phyloP scores from a whole-genome alignment of 2,113 vertebrate species.

The Microcebus ravelobensis region DNA sequence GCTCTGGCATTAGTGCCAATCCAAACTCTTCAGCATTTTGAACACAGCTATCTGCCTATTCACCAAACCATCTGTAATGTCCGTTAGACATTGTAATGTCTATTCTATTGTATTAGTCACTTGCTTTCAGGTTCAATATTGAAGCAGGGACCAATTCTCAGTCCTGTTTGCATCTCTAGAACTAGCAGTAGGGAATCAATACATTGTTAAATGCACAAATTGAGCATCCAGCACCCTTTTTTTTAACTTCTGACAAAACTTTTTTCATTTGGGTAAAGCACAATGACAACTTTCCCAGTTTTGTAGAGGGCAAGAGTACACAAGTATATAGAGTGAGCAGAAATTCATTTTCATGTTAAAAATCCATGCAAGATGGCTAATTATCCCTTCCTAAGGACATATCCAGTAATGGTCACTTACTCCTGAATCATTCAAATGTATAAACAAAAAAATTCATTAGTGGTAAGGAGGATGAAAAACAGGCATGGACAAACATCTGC shows the following conservation, averaged over 20 bases:
- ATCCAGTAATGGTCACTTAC: neutral
- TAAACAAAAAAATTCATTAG: neutral
- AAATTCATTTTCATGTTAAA: slow-evolving; percentile 34
- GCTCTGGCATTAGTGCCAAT: neutral
- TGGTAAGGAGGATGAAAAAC: neutral
- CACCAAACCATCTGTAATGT: neutral
- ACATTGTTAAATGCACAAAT: neutral
- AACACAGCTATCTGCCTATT: neutral
- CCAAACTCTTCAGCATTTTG: neutral
- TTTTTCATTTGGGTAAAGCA: slow-evolving; percentile 21
- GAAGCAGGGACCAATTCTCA: neutral
- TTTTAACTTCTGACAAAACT: neutral
- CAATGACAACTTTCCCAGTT: neutral
- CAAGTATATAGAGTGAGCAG: neutral
- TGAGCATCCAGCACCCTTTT: neutral
- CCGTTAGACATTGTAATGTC: too few species aligned
- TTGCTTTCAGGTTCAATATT: neutral
- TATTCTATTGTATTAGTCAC: accelerated
- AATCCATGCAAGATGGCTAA: neutral
- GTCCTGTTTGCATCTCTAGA: neutral
- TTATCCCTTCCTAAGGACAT: neutral
- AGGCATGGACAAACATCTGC: neutral
- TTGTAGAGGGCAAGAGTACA: neutral
- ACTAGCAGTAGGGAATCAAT: neutral
- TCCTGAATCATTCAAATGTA: neutral